Evolutionary conservation across 92 coral and sea anemone species (phyloP).

Genomic region (Palythoa caribaeorum): DNA sequence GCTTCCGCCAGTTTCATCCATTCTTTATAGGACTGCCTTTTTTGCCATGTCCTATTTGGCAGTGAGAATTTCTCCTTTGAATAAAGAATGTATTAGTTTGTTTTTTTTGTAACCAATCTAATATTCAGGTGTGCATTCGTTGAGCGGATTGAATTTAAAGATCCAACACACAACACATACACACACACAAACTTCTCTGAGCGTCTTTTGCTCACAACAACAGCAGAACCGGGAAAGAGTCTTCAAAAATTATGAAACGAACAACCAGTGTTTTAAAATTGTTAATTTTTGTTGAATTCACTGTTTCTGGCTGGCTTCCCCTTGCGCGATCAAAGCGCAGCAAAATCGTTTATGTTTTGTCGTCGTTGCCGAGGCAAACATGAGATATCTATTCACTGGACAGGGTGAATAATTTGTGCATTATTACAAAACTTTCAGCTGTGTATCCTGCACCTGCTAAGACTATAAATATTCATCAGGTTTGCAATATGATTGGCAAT

Average conservation of each 20-base stretch:
- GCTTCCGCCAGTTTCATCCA: constrained; percentile 43
- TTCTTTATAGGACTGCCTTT: constrained; percentile 1
- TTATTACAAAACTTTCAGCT: constrained; percentile 48
- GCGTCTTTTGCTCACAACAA: background rate
- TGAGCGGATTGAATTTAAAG: background rate
- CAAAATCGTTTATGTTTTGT: constrained; percentile 23
- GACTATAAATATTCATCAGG: constrained; percentile 74
- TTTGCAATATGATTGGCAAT: constrained; percentile 70
- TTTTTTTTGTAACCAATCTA: constrained; percentile 16
- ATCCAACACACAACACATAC: background rate
- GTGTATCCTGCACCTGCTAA: constrained; percentile 47
- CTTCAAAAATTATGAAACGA: background rate
- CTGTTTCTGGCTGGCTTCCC: constrained; percentile 15
- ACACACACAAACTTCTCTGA: background rate
- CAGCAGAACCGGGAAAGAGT: background rate
- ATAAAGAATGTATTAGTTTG: constrained; percentile 24
- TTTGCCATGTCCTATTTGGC: constrained; percentile 17
- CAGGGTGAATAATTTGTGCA: constrained; percentile 42
- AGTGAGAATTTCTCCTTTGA: constrained; percentile 31
- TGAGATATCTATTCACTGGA: constrained; percentile 46
- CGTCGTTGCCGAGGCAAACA: constrained; percentile 50
- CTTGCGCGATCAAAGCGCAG: constrained; percentile 4
- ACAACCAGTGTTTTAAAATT: background rate
- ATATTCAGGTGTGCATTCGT: constrained; percentile 12
- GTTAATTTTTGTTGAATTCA: background rate